Evolutionary conservation across 1,140 invertebrate species (phyloP).

Genomic region (Macrosteles quadrilineatus): DNA sequence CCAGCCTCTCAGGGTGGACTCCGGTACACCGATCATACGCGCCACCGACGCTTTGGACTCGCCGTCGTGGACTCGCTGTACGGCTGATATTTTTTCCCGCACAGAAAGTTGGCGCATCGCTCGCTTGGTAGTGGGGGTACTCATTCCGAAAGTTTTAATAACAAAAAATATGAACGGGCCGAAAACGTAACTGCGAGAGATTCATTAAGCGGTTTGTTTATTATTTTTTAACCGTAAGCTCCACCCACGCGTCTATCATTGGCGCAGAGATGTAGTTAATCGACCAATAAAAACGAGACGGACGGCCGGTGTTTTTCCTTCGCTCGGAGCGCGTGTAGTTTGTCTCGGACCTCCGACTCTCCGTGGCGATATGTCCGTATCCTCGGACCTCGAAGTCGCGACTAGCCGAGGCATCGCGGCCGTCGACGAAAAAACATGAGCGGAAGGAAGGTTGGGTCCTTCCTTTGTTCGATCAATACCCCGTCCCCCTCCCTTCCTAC

Average conservation of each 20-base stretch:
- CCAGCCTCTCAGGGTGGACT: conserved; percentile 80
- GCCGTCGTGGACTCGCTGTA: conserved; percentile 75
- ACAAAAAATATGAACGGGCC: conserved; percentile 13
- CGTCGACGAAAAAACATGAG: conserved; percentile 29
- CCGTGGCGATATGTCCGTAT: neutral
- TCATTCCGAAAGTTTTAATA: neutral
- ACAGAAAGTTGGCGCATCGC: conserved; percentile 63
- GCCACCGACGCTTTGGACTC: conserved; percentile 82
- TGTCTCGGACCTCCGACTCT: neutral
- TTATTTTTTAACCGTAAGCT: conserved; percentile 30
- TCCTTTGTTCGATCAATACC: conserved; percentile 37
- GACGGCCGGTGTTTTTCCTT: conserved; percentile 5
- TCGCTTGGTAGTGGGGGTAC: conserved; percentile 33
- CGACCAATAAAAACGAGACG: conserved; percentile 31
- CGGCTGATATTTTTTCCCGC: conserved; percentile 74
- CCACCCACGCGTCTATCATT: conserved; percentile 33
- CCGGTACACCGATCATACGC: conserved; percentile 76
- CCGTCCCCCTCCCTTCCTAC: conserved; percentile 23
- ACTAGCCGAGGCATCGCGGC: conserved; percentile 4
- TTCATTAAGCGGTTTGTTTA: conserved; percentile 25
- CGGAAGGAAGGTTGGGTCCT: conserved; percentile 35
- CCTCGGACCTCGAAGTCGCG: neutral
- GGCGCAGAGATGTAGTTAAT: conserved; percentile 19
- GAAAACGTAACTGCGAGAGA: no score
- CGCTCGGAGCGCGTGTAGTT: neutral